These are phyloP conservation scores for Tachycineta bicolor DNA, from an alignment of 2,113 vertebrate species.

Conservation along the genomic window DNA sequence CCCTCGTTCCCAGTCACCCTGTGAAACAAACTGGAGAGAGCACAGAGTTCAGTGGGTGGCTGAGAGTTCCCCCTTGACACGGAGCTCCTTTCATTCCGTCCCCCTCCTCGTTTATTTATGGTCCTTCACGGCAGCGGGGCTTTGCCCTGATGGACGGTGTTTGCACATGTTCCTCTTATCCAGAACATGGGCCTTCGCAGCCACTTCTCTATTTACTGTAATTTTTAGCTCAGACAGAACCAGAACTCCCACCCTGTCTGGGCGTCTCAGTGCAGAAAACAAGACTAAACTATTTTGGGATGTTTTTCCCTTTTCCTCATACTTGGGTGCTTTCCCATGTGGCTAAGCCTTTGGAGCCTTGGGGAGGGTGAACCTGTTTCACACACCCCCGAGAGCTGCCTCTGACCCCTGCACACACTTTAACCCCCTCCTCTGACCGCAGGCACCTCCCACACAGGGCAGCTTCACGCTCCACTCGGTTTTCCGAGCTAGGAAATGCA, in stretches of 20 bases:
- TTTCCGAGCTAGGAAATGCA: neutral
- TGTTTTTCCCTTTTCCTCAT: conserved; percentile 73
- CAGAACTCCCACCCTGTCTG: conserved; percentile 76
- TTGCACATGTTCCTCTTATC: conserved; percentile 26
- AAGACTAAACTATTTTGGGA: conserved; percentile 77
- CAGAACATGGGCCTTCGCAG: conserved; percentile 52
- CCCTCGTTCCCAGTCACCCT: neutral
- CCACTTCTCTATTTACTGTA: conserved; percentile 64
- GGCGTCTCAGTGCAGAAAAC: conserved; percentile 65
- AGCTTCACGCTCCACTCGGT: neutral
- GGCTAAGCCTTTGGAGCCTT: conserved; percentile 25
- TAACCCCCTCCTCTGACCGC: conserved; percentile 28
- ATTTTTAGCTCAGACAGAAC: conserved; percentile 74
- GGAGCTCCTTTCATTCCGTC: neutral
- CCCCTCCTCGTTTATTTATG: neutral
- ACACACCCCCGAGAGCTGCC: neutral
- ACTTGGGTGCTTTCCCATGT: conserved; percentile 75
- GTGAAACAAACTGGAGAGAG: neutral
- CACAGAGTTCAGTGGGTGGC: neutral
- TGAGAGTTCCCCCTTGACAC: neutral
- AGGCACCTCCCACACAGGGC: neutral
- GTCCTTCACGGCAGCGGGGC: accelerated
- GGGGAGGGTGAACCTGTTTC: conserved; percentile 62
- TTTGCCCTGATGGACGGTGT: neutral
- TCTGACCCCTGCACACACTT: neutral